These are phyloP conservation scores for Hirudinaria manillensis DNA, from an alignment of 2,888 invertebrate species.

Conservation along the genomic window DNA sequence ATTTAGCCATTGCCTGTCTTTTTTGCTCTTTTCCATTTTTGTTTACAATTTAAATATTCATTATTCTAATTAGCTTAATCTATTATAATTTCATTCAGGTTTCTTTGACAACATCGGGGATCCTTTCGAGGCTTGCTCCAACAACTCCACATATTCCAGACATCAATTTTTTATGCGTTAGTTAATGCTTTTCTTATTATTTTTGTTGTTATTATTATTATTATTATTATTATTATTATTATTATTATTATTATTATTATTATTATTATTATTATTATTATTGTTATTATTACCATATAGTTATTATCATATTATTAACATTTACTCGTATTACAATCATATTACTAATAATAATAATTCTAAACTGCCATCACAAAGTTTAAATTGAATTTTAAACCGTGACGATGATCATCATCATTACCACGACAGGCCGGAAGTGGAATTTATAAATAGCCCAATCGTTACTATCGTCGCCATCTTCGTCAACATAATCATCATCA, in stretches of 20 bases:
- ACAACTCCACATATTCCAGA: conserved; percentile 15
- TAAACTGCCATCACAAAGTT: too few species aligned
- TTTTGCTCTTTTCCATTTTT: neutral
- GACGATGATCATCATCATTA: conserved; percentile 2
- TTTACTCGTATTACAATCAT: too few species aligned
- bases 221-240: conserved; percentile 11
- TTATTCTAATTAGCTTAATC: neutral
- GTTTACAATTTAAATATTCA: neutral
- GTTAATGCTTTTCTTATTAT: neutral
- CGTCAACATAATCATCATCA: conserved; percentile 22
- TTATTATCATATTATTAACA: too few species aligned
- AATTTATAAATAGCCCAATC: neutral
- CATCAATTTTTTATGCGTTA: conserved; percentile 14
- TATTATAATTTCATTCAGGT: neutral
- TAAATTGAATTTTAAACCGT: too few species aligned
- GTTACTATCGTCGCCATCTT: conserved; percentile 1
- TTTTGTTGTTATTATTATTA: neutral
- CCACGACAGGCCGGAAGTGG: neutral
- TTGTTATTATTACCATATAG: neutral
- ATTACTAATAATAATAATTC: too few species aligned
- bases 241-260: neutral
- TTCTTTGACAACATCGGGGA: neutral
- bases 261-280: too few species aligned
- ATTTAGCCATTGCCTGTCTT: neutral
- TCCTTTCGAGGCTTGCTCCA: conserved; percentile 2